phyloP scores from a whole-genome alignment of 2,797 vertebrate genomes.

The Protonibea diacanthus region DNA sequence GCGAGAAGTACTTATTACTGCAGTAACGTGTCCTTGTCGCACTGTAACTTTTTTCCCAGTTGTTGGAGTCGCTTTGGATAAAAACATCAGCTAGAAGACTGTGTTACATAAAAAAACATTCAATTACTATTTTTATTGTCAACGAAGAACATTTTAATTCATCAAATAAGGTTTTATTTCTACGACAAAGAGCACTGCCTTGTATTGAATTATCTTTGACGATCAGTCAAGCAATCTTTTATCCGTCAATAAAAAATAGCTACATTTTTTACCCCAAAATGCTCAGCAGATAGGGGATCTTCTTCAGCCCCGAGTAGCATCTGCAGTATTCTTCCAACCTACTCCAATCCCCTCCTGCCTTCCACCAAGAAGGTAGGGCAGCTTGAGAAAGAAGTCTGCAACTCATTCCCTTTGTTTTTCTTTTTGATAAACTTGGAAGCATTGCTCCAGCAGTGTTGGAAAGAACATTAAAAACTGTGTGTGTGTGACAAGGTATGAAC shows the following conservation, averaged over 20 bases:
- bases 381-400: neutral
- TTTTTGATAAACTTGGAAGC: neutral
- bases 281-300: neutral
- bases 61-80: too few species aligned
- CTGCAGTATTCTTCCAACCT: neutral
- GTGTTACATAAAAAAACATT: neutral
- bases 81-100: too few species aligned
- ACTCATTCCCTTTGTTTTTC: neutral
- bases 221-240: neutral
- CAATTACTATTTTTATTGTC: too few species aligned
- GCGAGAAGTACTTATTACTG: too few species aligned
- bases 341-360: too few species aligned
- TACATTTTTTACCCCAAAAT: neutral
- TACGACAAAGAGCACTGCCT: neutral
- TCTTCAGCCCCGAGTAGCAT: neutral
- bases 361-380: neutral
- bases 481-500: constrained; percentile 4
- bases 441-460: neutral
- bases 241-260: neutral
- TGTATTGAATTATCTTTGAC: neutral
- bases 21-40: too few species aligned
- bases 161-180: neutral
- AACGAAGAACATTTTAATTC: neutral
- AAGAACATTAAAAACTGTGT: constrained; percentile 11
- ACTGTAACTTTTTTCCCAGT: neutral